These are phyloP conservation scores for Microtus oregoni DNA, from an alignment of 2,113 vertebrate genomes.

Conservation along the genomic window DNA sequence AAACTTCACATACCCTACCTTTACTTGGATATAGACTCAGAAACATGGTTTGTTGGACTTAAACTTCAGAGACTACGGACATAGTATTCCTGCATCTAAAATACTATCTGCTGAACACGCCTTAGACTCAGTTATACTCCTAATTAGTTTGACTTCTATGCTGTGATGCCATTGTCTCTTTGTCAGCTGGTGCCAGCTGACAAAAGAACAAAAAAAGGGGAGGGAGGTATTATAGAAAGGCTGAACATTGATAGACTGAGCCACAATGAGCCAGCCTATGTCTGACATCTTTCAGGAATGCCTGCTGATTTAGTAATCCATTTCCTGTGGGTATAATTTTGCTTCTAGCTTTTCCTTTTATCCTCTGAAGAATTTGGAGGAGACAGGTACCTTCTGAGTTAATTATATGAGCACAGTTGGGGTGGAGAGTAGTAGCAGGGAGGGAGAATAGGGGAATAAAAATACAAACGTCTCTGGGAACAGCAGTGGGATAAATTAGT, in stretches of 20 bases:
- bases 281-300: conserved; percentile 59
- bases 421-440: too few relatives aligned
- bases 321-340: conserved; percentile 62
- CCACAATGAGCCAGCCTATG: conserved; percentile 58
- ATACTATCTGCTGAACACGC: neutral
- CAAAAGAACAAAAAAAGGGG: conserved; percentile 12
- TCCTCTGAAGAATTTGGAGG: conserved; percentile 55
- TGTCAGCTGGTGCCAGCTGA: conserved; percentile 23
- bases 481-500: conserved; percentile 57
- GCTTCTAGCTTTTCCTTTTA: conserved; percentile 60
- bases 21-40: neutral
- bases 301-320: conserved; percentile 63
- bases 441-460: neutral
- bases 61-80: conserved; percentile 35
- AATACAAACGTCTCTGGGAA: neutral
- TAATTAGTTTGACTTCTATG: conserved; percentile 51
- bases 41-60: neutral
- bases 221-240: conserved; percentile 23
- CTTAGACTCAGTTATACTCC: conserved; percentile 50
- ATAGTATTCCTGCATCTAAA: conserved; percentile 41
- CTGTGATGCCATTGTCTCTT: conserved; percentile 47
- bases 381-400: conserved; percentile 57
- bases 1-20: neutral
- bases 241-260: conserved; percentile 28
- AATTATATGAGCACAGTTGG: conserved; percentile 45